Evolutionary conservation across 2,113 vertebrate species (phyloP).

Genomic region (Oreochromis niloticus): DNA sequence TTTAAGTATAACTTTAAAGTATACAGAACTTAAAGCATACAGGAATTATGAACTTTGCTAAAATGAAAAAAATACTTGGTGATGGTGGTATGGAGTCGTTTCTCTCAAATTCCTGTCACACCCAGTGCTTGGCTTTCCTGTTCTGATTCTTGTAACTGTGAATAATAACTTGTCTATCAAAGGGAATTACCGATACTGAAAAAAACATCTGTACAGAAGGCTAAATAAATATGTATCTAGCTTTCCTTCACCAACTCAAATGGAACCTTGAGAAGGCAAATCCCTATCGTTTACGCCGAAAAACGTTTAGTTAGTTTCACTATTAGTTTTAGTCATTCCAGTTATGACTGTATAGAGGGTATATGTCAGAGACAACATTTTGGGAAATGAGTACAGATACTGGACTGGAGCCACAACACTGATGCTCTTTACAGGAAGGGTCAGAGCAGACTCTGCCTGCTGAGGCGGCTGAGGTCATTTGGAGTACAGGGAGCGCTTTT

Average conservation of each 20-base stretch:
- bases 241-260: background rate
- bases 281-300: background rate
- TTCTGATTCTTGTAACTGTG: background rate
- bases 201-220: background rate
- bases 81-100: background rate
- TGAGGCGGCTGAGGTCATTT: no score
- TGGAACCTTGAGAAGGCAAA: background rate
- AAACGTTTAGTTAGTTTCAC: background rate
- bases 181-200: background rate
- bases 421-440: no score
- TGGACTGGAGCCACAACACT: no score
- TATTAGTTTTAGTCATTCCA: background rate
- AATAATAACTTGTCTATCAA: background rate
- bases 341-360: background rate
- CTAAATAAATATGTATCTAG: background rate
- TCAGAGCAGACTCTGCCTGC: no score
- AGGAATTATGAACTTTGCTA: background rate
- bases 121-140: background rate
- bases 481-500: no score
- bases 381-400: background rate
- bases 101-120: background rate
- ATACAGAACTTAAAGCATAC: background rate
- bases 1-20: background rate
- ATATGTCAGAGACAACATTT: background rate
- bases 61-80: background rate